These are phyloP conservation scores for Copidosoma aretas DNA, from an alignment of 2,888 invertebrate genomes.

Conservation along the genomic window DNA sequence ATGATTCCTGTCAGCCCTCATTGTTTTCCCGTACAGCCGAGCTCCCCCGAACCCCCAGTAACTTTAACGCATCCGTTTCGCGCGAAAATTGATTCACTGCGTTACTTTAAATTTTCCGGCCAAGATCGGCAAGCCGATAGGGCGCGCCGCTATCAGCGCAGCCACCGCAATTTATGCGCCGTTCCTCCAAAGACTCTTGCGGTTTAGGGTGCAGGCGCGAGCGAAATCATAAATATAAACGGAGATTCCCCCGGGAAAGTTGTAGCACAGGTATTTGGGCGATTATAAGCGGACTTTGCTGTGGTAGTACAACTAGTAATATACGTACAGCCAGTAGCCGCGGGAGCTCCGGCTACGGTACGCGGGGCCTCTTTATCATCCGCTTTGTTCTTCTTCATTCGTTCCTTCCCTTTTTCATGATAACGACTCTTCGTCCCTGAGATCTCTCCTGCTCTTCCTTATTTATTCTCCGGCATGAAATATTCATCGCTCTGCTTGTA, in stretches of 20 bases:
- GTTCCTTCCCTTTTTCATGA: conserved; percentile 2
- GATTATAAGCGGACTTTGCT: too few relatives aligned
- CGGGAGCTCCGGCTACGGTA: too few relatives aligned
- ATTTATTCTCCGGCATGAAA: conserved; percentile 12
- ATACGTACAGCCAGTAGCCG: too few relatives aligned
- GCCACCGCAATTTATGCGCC: conserved; percentile 19
- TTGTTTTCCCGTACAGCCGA: not conserved
- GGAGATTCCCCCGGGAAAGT: conserved; percentile 12
- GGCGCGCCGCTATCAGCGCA: not conserved
- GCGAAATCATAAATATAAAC: conserved; percentile 32
- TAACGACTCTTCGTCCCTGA: not conserved
- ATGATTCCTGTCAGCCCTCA: too few relatives aligned
- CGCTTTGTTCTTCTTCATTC: conserved; percentile 25
- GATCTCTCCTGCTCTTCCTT: not conserved
- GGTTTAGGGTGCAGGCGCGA: not conserved
- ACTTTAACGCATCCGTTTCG: not conserved
- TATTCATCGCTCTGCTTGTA: conserved; percentile 5
- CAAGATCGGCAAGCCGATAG: conserved; percentile 14
- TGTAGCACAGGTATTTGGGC: conserved; percentile 1
- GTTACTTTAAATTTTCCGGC: conserved; percentile 16
- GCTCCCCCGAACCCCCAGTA: too few relatives aligned
- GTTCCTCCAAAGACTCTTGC: too few relatives aligned
- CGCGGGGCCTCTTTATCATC: conserved; percentile 15
- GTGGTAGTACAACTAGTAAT: too few relatives aligned
- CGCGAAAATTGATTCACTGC: conserved; percentile 19